A percentile compares a stretch with the other conserved stretches of the same genome.
Conservation (phyloP, 1,140 invertebrate genomes). For the Ephestia elutella region DNA sequence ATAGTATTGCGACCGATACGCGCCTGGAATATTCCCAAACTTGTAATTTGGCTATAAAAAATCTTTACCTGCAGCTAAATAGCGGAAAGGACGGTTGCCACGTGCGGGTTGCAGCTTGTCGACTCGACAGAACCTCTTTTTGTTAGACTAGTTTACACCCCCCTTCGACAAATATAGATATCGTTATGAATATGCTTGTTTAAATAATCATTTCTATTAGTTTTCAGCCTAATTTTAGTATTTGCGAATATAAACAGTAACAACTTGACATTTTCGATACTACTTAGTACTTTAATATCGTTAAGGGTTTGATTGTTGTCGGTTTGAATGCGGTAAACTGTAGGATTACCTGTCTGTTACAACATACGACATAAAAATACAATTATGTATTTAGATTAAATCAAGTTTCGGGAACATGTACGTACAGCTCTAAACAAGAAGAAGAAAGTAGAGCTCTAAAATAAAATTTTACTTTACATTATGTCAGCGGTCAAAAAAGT, state of each 20-base stretch:
- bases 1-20: constrained; percentile 31
- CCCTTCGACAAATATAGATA: not conserved
- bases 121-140: constrained; percentile 17
- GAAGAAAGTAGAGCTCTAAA: no score
- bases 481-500: no score
- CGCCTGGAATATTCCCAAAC: constrained; percentile 49
- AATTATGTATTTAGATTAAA: no score
- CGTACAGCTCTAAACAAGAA: no score
- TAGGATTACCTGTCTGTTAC: no score
- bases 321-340: no score
- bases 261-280: no score
- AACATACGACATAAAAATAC: no score
- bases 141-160: constrained; percentile 10
- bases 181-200: not conserved
- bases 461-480: no score
- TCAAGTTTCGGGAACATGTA: no score
- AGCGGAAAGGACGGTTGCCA: constrained; percentile 65
- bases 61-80: constrained; percentile 61
- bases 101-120: constrained; percentile 59
- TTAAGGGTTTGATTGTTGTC: no score
- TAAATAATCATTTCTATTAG: not conserved
- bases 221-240: not conserved
- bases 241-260: not conserved
- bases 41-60: constrained; percentile 54
- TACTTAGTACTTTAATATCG: no score